Evolutionary conservation across 2,888 invertebrate species (phyloP).

Genomic region (Phytoseiulus persimilis): DNA sequence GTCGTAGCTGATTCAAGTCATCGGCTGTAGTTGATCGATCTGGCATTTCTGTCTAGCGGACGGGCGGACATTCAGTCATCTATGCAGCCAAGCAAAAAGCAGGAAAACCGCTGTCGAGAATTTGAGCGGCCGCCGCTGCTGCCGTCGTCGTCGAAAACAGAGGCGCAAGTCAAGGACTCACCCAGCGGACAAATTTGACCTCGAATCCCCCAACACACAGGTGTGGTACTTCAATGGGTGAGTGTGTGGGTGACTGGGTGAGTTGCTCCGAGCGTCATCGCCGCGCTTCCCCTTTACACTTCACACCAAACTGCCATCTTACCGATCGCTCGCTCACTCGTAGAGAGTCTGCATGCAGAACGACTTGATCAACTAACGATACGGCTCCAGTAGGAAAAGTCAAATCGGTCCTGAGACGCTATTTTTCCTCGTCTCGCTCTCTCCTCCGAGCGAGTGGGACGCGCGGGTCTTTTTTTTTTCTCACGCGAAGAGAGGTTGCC

Average conservation of each 20-base stretch:
- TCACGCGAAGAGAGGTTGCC: not conserved
- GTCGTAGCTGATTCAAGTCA: not conserved
- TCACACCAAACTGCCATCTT: not conserved
- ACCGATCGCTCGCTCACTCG: not conserved
- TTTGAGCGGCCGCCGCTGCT: not conserved
- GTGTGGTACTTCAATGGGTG: slow-evolving; percentile 10
- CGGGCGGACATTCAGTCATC: not conserved
- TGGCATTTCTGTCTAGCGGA: not conserved
- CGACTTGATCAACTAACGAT: not conserved
- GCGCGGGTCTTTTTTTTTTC: not conserved
- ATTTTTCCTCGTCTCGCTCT: not conserved
- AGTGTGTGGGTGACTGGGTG: not conserved
- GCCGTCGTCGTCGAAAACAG: not conserved
- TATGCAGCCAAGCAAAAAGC: not conserved
- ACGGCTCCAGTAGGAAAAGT: not conserved
- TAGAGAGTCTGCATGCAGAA: not conserved
- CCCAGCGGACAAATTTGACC: slow-evolving; percentile 33
- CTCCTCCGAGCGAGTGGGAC: not conserved
- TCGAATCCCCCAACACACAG: slow-evolving; percentile 35
- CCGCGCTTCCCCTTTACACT: not conserved
- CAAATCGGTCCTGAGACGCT: not conserved
- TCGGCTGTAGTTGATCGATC: not conserved
- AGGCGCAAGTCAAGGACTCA: not conserved
- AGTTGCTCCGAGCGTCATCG: not conserved
- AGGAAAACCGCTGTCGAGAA: not conserved